Conservation (phyloP, 2,113 vertebrate genomes). For the Phylloscopus trochiloides region DNA sequence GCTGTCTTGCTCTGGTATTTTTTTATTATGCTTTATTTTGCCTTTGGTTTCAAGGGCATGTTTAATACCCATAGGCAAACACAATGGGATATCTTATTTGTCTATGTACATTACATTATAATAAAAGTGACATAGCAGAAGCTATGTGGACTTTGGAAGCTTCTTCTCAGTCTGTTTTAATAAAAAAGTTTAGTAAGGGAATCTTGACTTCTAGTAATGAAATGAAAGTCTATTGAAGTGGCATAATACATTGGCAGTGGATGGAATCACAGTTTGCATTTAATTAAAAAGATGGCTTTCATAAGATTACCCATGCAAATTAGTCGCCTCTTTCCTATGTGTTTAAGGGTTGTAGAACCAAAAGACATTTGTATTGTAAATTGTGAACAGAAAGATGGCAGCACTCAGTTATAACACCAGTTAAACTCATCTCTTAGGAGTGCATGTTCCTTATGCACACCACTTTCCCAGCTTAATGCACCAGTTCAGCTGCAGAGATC, state of each 20-base stretch:
- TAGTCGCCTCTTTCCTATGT: background rate
- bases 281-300: constrained; percentile 51
- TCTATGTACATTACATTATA: background rate
- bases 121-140: background rate
- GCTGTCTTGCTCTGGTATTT: background rate
- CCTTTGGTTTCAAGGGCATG: constrained; percentile 27
- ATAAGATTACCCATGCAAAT: background rate
- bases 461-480: background rate
- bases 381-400: background rate
- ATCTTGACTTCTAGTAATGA: constrained; percentile 54
- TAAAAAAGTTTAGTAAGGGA: constrained; percentile 56
- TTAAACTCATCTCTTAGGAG: background rate
- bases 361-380: background rate
- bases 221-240: constrained; percentile 48
- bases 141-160: constrained; percentile 16
- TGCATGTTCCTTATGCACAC: background rate
- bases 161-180: constrained; percentile 29
- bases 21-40: constrained; percentile 20
- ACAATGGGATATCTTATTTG: background rate
- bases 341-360: background rate
- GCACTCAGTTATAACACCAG: background rate
- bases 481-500: background rate
- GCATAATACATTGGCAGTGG: background rate
- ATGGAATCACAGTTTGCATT: constrained; percentile 49
- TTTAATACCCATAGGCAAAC: background rate